phyloP scores from a whole-genome alignment of 2,888 invertebrate species.

The Diplolepis rosae region DNA sequence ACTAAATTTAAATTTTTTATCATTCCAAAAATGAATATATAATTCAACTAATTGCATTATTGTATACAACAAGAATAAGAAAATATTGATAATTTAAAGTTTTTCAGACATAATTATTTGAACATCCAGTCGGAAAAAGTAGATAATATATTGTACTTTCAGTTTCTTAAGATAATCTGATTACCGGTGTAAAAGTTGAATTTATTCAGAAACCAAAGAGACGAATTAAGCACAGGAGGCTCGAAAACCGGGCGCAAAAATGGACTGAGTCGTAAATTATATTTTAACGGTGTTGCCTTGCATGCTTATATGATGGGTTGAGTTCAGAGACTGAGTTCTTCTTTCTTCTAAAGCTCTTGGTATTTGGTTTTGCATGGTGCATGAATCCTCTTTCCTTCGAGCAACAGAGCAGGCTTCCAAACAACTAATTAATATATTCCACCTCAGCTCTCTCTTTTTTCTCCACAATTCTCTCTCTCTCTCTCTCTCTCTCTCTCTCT shows the following conservation, averaged over 20 bases:
- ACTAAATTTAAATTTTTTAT: no score
- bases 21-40: no score
- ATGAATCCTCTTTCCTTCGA: constrained; percentile 23
- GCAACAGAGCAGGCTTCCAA: constrained; percentile 20
- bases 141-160: no score
- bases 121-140: no score
- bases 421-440: constrained; percentile 30
- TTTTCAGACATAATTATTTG: no score
- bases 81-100: no score
- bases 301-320: constrained; percentile 15
- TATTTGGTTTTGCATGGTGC: constrained; percentile 18
- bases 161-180: no score
- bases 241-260: constrained; percentile 3
- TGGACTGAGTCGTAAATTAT: constrained; percentile 30
- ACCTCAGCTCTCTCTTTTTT: constrained; percentile 21
- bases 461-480: neutral
- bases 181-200: no score
- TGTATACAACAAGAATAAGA: no score
- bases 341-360: constrained; percentile 15
- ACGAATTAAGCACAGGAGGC: neutral
- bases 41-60: no score
- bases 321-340: neutral
- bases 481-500: neutral
- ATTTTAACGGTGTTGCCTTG: constrained; percentile 27
- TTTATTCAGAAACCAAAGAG: constrained; percentile 3